phyloP scores from a whole-genome alignment of 2,113 vertebrate species.

The Chloebia gouldiae region DNA sequence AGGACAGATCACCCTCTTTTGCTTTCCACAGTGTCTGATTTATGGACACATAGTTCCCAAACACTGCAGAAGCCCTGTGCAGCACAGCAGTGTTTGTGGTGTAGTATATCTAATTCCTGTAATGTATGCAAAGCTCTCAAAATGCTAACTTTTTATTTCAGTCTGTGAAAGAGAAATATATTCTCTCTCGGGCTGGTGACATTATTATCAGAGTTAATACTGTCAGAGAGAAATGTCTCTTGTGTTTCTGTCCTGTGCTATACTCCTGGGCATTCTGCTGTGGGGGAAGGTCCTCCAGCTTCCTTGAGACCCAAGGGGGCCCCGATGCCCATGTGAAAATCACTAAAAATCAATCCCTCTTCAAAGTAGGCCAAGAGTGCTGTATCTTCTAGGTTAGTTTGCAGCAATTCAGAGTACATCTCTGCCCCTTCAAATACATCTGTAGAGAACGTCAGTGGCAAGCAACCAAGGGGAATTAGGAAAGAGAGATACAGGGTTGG shows the following conservation, averaged over 20 bases:
- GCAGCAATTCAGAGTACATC: not conserved
- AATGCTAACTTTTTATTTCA: conserved; percentile 17
- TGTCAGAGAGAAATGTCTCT: not conserved
- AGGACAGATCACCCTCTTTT: not conserved
- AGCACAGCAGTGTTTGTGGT: not conserved
- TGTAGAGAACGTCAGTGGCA: not conserved
- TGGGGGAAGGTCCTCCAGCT: not conserved
- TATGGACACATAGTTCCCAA: not conserved
- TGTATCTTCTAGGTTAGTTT: not conserved
- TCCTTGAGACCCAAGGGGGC: not conserved
- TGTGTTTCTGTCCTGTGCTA: not conserved
- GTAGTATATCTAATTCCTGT: not conserved
- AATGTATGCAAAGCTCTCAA: conserved; percentile 34
- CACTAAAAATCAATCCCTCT: not conserved
- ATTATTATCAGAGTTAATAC: not conserved
- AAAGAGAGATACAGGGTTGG: not conserved
- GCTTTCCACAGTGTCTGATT: not conserved
- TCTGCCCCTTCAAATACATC: not conserved
- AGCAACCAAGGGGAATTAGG: not conserved
- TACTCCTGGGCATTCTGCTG: not conserved
- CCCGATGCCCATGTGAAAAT: not conserved
- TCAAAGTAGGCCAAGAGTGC: rapidly evolving
- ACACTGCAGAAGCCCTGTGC: not conserved
- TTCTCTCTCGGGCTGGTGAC: not conserved
- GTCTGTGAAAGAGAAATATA: not conserved